Evolutionary conservation across 1,140 invertebrate species (phyloP).

Genomic region (Drosophila orosa): DNA sequence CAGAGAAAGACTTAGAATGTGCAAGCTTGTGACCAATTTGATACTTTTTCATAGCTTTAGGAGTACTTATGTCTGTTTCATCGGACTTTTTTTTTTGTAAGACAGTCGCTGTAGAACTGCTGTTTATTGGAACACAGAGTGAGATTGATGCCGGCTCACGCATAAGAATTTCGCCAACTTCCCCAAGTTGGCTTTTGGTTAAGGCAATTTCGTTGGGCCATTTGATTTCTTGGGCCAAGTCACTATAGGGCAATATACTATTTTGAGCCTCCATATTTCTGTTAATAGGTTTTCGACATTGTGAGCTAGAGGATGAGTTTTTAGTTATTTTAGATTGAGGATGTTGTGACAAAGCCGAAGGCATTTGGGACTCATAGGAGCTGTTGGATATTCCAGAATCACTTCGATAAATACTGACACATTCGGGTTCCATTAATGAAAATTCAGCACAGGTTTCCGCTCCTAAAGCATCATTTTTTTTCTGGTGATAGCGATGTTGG

Average conservation of each 20-base stretch:
- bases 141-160: slow-evolving; percentile 61
- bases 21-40: slow-evolving; percentile 61
- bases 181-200: slow-evolving; percentile 30
- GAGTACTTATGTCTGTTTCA: slow-evolving; percentile 59
- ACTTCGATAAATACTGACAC: slow-evolving; percentile 81
- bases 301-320: slow-evolving; percentile 20
- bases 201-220: slow-evolving; percentile 59
- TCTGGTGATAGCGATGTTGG: slow-evolving; percentile 78
- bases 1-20: slow-evolving; percentile 57
- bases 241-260: neutral
- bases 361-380: slow-evolving; percentile 76
- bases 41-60: slow-evolving; percentile 67
- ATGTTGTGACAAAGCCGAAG: slow-evolving; percentile 11
- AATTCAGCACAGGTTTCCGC: slow-evolving; percentile 42
- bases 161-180: slow-evolving; percentile 8
- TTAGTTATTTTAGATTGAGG: slow-evolving; percentile 2
- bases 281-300: slow-evolving; percentile 54
- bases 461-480: slow-evolving; percentile 65
- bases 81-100: neutral
- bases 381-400: slow-evolving; percentile 84
- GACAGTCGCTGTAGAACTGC: too few species aligned
- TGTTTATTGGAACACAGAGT: slow-evolving; percentile 43
- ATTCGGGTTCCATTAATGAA: slow-evolving; percentile 75
- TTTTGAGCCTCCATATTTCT: slow-evolving; percentile 69
- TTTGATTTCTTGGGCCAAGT: slow-evolving; percentile 61